Conservation (phyloP, 35 echinoderm and acorn worm species). For the Antedon bifida region DNA sequence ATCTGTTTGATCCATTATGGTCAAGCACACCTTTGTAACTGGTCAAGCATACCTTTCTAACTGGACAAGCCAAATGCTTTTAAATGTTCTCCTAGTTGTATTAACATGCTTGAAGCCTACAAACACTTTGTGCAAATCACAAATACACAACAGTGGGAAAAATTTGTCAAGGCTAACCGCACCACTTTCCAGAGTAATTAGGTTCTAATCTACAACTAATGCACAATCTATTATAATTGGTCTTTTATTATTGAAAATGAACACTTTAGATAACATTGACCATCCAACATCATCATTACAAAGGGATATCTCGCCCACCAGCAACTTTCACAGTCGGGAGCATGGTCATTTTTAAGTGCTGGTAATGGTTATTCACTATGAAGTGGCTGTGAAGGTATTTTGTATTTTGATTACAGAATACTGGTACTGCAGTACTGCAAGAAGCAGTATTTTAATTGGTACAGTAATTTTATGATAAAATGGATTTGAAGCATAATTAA, state of each 20-base stretch:
- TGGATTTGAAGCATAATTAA: no score
- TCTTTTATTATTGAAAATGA: not conserved
- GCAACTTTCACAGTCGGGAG: not conserved
- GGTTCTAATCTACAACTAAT: not conserved
- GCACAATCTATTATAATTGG: not conserved
- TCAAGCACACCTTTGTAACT: no score
- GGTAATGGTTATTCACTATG: not conserved
- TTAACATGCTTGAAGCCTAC: not conserved
- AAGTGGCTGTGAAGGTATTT: not conserved
- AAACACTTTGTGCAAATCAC: not conserved
- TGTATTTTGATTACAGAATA: not conserved
- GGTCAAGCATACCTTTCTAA: no score
- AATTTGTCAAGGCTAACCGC: not conserved
- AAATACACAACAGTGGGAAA: not conserved
- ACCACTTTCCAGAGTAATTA: not conserved
- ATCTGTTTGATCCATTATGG: no score
- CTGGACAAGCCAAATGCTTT: no score
- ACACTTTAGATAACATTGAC: not conserved
- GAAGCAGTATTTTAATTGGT: no score
- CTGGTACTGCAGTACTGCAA: no score
- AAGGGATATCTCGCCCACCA: not conserved
- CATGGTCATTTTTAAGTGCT: not conserved
- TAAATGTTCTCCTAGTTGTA: no score
- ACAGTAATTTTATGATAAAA: no score
- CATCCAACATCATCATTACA: not conserved